Percentiles rank a stretch among this genome's conserved stretches.
These are phyloP conservation scores for Stratiolaelaps scimitus DNA, from an alignment of 1,140 invertebrate genomes.

Conservation along the genomic window DNA sequence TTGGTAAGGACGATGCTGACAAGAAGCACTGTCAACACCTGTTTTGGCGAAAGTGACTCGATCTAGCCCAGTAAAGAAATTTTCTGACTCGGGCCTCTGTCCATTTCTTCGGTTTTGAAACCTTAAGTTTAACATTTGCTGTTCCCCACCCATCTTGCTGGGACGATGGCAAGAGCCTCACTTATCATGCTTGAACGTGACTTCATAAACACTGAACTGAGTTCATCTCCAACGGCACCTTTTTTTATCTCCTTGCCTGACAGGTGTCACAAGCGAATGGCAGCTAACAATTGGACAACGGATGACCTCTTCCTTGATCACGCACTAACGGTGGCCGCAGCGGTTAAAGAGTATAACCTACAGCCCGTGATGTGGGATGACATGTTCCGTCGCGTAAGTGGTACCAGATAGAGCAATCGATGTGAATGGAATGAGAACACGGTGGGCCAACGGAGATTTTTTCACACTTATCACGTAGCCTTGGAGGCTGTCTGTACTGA, in stretches of 20 bases:
- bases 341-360: conserved; percentile 44
- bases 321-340: conserved; percentile 41
- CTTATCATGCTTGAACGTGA: too few relatives aligned
- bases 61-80: too few relatives aligned
- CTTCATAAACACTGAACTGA: conserved; percentile 37
- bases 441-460: not conserved
- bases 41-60: too few relatives aligned
- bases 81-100: too few relatives aligned
- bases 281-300: conserved; percentile 42
- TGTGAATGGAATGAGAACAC: conserved; percentile 28
- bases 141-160: too few relatives aligned
- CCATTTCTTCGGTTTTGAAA: too few relatives aligned
- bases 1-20: too few relatives aligned
- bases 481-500: too few relatives aligned
- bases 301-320: conserved; percentile 46
- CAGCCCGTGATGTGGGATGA: conserved; percentile 55
- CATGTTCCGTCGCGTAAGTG: conserved; percentile 45
- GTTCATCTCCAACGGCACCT: too few relatives aligned
- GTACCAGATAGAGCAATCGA: conserved; percentile 36
- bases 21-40: too few relatives aligned
- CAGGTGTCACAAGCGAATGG: conserved; percentile 42
- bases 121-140: too few relatives aligned
- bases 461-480: not conserved
- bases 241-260: not conserved
- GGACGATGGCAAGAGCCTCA: too few relatives aligned